phyloP scores from a whole-genome alignment of 2,113 vertebrate genomes.

The Pterophyllum scalare region DNA sequence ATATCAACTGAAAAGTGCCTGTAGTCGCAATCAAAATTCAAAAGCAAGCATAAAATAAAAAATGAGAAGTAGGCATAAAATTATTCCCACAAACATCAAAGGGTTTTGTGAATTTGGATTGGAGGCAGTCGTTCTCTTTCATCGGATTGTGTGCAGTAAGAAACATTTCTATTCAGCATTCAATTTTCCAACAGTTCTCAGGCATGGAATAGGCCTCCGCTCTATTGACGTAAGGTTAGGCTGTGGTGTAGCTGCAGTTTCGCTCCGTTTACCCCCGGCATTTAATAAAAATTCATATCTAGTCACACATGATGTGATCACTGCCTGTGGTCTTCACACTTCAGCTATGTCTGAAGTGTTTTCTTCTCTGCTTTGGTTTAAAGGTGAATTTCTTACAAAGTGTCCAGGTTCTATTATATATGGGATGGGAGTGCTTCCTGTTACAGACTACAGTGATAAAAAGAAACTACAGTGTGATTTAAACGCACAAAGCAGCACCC shows the following conservation, averaged over 20 bases:
- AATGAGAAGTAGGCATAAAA: slow-evolving; percentile 72
- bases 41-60: slow-evolving; percentile 72
- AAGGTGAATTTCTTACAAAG: slow-evolving; percentile 23
- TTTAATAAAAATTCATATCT: slow-evolving; percentile 62
- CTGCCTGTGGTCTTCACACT: slow-evolving; percentile 41
- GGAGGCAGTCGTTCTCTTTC: slow-evolving; percentile 66
- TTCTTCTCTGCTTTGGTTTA: slow-evolving; percentile 14
- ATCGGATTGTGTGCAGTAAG: slow-evolving; percentile 57
- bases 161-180: slow-evolving; percentile 62
- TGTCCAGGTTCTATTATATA: slow-evolving; percentile 16
- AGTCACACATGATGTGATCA: slow-evolving; percentile 49
- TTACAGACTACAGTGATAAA: background rate
- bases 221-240: slow-evolving; percentile 55
- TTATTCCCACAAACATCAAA: slow-evolving; percentile 78
- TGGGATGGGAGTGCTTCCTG: background rate
- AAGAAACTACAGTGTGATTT: slow-evolving; percentile 12
- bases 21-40: slow-evolving; percentile 74
- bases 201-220: slow-evolving; percentile 22
- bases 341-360: slow-evolving; percentile 30
- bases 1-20: slow-evolving; percentile 71
- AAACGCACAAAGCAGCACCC: background rate
- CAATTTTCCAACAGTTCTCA: slow-evolving; percentile 64
- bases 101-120: slow-evolving; percentile 72
- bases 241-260: slow-evolving; percentile 39
- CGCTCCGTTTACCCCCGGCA: slow-evolving; percentile 36